A percentile compares a stretch with the other conserved stretches of the same genome.
phyloP scores from a whole-genome alignment of 2,797 vertebrate genomes.

The Sebastes vulpes region DNA sequence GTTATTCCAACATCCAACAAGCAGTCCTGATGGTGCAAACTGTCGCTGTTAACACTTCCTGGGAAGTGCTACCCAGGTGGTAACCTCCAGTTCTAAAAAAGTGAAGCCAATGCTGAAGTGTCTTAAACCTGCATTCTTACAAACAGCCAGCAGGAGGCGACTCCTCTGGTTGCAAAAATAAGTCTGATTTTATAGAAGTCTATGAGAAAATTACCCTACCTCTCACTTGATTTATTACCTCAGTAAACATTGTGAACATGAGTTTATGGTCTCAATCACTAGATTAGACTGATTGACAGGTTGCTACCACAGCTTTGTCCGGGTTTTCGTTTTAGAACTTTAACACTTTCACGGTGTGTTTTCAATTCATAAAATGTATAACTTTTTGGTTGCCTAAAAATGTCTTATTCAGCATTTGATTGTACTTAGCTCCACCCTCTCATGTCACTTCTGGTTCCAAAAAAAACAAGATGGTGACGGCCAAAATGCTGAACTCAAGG shows the following conservation, averaged over 20 bases:
- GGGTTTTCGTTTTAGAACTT: no score
- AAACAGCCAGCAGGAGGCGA: rapidly evolving
- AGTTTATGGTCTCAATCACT: not conserved
- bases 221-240: no score
- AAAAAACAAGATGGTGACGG: no score
- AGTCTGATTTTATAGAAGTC: not conserved
- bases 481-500: not conserved
- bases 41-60: not conserved
- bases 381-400: not conserved
- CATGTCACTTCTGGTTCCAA: no score
- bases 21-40: not conserved
- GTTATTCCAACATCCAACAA: not conserved
- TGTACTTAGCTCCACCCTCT: no score
- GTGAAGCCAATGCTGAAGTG: no score
- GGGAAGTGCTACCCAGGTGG: not conserved
- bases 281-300: not conserved
- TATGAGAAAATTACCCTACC: rapidly evolving
- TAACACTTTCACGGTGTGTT: no score
- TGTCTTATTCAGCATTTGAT: no score
- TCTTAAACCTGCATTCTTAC: no score
- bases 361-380: no score
- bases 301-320: not conserved
- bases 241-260: not conserved
- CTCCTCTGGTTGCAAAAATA: not conserved
- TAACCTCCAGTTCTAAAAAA: no score